Percentiles rank a stretch among this genome's conserved stretches.
These are phyloP conservation scores for Lamellibrachia columna DNA, from an alignment of 2,888 invertebrate genomes.

Conservation along the genomic window DNA sequence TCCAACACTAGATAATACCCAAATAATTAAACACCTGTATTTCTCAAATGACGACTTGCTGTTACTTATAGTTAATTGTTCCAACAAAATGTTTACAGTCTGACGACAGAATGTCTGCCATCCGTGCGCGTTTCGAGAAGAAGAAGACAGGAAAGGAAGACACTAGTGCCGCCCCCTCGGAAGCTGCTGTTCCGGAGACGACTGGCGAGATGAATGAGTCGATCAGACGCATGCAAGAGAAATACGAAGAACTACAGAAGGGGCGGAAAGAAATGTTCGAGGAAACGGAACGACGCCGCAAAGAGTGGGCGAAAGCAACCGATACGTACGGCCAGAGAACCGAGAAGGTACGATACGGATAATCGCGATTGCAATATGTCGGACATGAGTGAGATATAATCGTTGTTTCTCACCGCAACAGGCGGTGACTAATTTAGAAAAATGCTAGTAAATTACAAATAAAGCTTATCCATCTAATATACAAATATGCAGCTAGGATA, in stretches of 20 bases:
- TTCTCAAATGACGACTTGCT: too few species aligned
- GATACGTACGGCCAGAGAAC: not conserved
- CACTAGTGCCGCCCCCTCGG: not conserved
- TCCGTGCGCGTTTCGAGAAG: not conserved
- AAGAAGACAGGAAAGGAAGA: slow-evolving; percentile 6
- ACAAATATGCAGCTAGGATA: too few species aligned
- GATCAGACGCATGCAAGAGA: not conserved
- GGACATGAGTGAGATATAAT: not conserved
- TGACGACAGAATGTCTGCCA: not conserved
- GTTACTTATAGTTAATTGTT: too few species aligned
- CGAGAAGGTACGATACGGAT: not conserved
- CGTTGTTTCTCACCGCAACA: too few species aligned
- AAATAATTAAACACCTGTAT: not conserved
- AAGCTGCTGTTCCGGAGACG: not conserved
- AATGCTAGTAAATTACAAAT: too few species aligned
- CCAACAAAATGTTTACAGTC: not conserved
- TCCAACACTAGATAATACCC: not conserved
- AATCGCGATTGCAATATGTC: not conserved
- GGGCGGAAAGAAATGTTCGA: not conserved
- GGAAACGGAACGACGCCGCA: not conserved
- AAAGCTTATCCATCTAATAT: too few species aligned
- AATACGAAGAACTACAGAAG: not conserved
- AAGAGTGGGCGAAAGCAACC: not conserved
- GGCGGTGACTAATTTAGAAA: too few species aligned
- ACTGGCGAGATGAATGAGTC: not conserved